A percentile compares a stretch with the other conserved stretches of the same genome.
Conservation (phyloP, 1,140 invertebrate species). For the Nebria ingens region DNA sequence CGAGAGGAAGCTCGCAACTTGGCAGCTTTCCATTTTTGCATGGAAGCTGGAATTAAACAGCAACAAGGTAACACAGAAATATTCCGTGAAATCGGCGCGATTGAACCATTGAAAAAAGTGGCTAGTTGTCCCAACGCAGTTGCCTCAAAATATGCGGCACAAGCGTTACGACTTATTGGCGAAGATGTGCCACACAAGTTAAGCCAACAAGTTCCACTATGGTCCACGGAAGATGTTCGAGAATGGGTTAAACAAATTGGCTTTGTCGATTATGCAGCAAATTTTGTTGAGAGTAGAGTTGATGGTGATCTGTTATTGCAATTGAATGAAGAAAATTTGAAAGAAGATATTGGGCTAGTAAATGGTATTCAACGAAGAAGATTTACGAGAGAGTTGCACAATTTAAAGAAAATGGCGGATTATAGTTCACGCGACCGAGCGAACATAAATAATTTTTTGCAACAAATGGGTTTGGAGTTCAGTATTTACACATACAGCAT, state of each 20-base stretch:
- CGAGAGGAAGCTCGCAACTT: conserved; percentile 91
- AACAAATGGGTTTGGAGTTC: conserved; percentile 79
- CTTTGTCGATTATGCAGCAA: conserved; percentile 70
- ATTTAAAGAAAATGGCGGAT: conserved; percentile 93
- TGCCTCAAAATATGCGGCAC: conserved; percentile 93
- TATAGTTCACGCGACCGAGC: conserved; percentile 90
- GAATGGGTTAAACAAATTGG: conserved; percentile 99
- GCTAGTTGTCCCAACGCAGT: conserved; percentile 97
- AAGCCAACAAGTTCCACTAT: conserved; percentile 94
- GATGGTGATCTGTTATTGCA: conserved; percentile 96
- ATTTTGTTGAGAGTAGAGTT: conserved; percentile 85
- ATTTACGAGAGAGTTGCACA: conserved; percentile 89
- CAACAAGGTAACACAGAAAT: conserved; percentile 91
- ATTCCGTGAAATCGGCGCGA: conserved; percentile 89
- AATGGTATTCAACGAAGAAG: conserved; percentile 89
- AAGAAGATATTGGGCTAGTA: conserved; percentile 82
- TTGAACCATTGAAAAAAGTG: conserved; percentile 90
- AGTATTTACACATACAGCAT: conserved; percentile 95
- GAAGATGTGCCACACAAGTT: conserved; percentile 96
- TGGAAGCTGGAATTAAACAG: conserved; percentile 97
- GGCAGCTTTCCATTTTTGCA: conserved; percentile 98
- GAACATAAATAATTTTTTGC: conserved; percentile 84
- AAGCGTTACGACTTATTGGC: conserved; percentile 89
- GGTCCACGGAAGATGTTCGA: conserved; percentile 91
- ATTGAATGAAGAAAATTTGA: conserved; percentile 84